These are phyloP conservation scores for Spondyliosoma cantharus DNA, from an alignment of 2,797 vertebrate genomes.

Conservation along the genomic window DNA sequence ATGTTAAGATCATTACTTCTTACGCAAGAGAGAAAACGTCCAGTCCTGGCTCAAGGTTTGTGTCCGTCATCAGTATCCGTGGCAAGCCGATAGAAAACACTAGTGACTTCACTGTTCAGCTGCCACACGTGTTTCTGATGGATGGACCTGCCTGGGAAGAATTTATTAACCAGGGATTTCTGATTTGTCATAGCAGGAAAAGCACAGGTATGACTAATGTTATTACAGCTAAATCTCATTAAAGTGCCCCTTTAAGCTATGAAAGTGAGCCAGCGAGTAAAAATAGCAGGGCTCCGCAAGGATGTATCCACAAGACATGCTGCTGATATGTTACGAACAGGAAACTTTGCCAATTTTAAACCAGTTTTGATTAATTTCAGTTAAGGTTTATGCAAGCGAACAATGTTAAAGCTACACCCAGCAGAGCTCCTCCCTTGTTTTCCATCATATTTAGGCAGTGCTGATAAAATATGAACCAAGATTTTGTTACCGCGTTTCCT, in stretches of 20 bases:
- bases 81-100: conserved; percentile 29
- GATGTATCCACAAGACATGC: neutral
- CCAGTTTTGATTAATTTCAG: no score
- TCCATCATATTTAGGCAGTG: no score
- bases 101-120: conserved; percentile 28
- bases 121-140: no score
- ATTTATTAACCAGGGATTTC: neutral
- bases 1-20: neutral
- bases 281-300: neutral
- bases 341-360: no score
- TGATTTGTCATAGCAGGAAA: neutral
- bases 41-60: neutral
- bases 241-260: neutral
- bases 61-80: conserved; percentile 20
- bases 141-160: neutral
- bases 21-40: neutral
- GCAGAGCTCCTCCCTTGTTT: no score
- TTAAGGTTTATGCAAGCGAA: no score
- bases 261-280: neutral
- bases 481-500: no score
- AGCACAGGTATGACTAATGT: neutral
- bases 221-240: neutral
- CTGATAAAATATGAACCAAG: no score
- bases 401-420: no score
- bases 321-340: neutral